Conservation (phyloP, 2,113 vertebrate genomes). For the Callithrix jacchus region DNA sequence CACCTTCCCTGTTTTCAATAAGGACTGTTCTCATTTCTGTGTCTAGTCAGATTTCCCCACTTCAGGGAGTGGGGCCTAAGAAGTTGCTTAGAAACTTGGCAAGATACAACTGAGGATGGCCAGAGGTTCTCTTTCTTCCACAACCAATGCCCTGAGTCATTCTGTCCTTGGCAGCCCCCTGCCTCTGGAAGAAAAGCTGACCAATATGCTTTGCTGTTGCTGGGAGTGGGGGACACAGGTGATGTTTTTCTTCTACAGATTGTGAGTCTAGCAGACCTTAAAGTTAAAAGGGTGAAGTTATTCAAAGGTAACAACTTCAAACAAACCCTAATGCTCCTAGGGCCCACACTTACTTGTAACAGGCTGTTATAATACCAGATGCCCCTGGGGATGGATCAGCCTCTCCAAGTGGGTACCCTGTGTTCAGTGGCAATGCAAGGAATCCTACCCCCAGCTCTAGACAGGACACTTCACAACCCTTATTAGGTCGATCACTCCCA, state of each 20-base stretch:
- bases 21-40: not conserved
- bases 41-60: not conserved
- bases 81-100: not conserved
- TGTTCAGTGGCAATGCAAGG: too few relatives aligned
- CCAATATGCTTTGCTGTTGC: not conserved
- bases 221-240: fast-evolving
- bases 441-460: not conserved
- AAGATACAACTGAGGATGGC: not conserved
- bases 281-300: not conserved
- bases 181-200: not conserved
- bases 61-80: not conserved
- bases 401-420: not conserved
- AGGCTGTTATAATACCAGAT: not conserved
- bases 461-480: not conserved
- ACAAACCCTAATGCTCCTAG: not conserved
- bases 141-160: not conserved
- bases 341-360: not conserved
- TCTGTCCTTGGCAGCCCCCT: not conserved
- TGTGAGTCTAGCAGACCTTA: not conserved
- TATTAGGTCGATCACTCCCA: too few relatives aligned
- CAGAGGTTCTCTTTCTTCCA: not conserved
- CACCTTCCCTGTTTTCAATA: not conserved
- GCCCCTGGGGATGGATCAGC: not conserved
- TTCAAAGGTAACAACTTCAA: not conserved
- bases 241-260: not conserved